phyloP scores from a whole-genome alignment of 2,888 invertebrate genomes.

The Megaustenia siamemsis region DNA sequence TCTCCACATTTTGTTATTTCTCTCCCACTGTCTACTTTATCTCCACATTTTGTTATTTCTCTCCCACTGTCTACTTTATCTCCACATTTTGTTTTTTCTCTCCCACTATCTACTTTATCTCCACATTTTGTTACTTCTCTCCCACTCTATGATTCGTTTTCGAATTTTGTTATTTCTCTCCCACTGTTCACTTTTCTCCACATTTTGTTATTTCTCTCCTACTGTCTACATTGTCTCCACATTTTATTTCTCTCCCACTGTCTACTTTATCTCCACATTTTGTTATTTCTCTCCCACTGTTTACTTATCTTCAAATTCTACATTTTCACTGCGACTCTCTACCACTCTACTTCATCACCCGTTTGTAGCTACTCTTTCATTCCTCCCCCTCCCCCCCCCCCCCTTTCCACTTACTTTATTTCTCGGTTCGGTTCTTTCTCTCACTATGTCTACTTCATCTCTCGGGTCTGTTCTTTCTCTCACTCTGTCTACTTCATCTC shows the following conservation, averaged over 20 bases:
- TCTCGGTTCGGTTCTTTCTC: too few relatives aligned
- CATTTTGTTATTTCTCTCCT: neutral
- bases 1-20: neutral
- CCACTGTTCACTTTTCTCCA: neutral
- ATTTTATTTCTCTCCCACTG: too few relatives aligned
- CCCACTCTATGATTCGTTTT: neutral
- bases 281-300: too few relatives aligned
- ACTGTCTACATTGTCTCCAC: neutral
- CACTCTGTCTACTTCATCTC: too few relatives aligned
- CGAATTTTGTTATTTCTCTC: neutral
- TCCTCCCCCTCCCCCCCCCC: neutral
- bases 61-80: too few relatives aligned
- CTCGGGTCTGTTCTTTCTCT: too few relatives aligned
- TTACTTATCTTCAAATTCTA: neutral
- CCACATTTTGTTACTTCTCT: too few relatives aligned
- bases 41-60: too few relatives aligned
- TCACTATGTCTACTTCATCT: too few relatives aligned
- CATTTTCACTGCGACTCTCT: neutral
- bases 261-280: too few relatives aligned
- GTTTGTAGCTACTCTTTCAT: slow-evolving; percentile 1
- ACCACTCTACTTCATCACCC: neutral
- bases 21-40: neutral
- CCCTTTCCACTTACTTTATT: neutral
- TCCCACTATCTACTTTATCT: too few relatives aligned
- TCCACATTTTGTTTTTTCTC: too few relatives aligned